Percentiles rank a stretch among this genome's conserved stretches.
Evolutionary conservation across 2,888 invertebrate genomes (phyloP).

Genomic region (Agrochola litura): DNA sequence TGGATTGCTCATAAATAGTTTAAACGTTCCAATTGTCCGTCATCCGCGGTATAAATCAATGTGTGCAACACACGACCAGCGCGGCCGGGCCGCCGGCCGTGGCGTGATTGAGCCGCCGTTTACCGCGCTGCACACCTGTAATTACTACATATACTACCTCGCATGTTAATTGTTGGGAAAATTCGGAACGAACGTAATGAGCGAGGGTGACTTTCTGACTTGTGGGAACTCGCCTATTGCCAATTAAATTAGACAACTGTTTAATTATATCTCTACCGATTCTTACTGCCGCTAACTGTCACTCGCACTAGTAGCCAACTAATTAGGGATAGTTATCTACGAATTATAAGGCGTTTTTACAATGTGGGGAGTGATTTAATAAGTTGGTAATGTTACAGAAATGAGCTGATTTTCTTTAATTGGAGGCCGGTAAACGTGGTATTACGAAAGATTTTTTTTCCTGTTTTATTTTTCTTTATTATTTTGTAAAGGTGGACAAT

Average conservation of each 20-base stretch:
- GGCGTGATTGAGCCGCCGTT: conserved; percentile 80
- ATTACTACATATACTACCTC: conserved; percentile 75
- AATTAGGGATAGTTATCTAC: conserved; percentile 81
- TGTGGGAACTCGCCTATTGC: conserved; percentile 89
- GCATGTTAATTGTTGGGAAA: conserved; percentile 88
- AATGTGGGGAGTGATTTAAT: conserved; percentile 76
- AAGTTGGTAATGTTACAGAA: conserved; percentile 72
- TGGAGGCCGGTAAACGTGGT: conserved; percentile 58
- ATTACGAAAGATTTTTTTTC: conserved; percentile 12
- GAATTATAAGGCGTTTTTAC: conserved; percentile 77
- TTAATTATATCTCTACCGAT: conserved; percentile 83
- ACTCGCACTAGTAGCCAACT: conserved; percentile 69
- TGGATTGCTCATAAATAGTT: conserved; percentile 39
- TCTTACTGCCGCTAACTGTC: conserved; percentile 77
- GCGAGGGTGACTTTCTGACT: conserved; percentile 86
- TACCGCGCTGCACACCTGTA: conserved; percentile 79
- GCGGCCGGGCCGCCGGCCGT: conserved; percentile 51
- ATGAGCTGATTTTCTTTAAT: conserved; percentile 73
- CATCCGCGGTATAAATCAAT: conserved; percentile 64
- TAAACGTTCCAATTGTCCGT: conserved; percentile 52
- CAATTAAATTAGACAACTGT: conserved; percentile 89
- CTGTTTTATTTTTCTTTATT: conserved; percentile 19
- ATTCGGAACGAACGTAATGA: conserved; percentile 79
- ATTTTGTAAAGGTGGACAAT: neutral
- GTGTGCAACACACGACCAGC: conserved; percentile 51